Evolutionary conservation across 2,113 vertebrate species (phyloP).

Genomic region (Turdus rufiventris): DNA sequence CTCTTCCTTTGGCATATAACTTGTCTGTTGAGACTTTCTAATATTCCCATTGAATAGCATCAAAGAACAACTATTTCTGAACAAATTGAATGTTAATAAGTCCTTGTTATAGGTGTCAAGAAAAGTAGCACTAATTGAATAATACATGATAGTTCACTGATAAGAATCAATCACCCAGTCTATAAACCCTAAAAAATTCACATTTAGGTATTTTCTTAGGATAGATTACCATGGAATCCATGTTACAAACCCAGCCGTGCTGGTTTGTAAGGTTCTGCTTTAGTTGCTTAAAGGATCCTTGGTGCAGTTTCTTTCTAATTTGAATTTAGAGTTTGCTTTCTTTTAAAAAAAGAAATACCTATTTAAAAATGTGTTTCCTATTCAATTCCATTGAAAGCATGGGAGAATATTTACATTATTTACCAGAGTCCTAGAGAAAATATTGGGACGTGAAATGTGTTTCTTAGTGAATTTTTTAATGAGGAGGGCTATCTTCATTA

Average conservation of each 20-base stretch:
- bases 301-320: not conserved
- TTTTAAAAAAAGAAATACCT: not conserved
- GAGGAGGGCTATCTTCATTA: not conserved
- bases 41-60: not conserved
- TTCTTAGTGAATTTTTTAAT: not conserved
- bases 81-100: not conserved
- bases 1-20: not conserved
- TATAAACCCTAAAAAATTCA: not conserved
- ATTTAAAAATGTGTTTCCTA: not conserved
- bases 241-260: not conserved
- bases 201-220: not conserved
- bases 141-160: not conserved
- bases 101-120: not conserved
- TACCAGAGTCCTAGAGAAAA: not conserved
- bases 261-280: not conserved
- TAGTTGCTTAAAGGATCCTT: not conserved
- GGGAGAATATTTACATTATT: not conserved
- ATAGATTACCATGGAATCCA: not conserved
- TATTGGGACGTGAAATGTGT: not conserved
- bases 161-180: not conserved
- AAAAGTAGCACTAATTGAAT: not conserved
- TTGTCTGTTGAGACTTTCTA: not conserved
- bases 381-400: not conserved
- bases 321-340: not conserved
- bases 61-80: not conserved